Evolutionary conservation across 1,140 invertebrate species (phyloP), one percentile per base, ranked within the genome.

Genomic region (Neodiprion lecontei): DNA sequence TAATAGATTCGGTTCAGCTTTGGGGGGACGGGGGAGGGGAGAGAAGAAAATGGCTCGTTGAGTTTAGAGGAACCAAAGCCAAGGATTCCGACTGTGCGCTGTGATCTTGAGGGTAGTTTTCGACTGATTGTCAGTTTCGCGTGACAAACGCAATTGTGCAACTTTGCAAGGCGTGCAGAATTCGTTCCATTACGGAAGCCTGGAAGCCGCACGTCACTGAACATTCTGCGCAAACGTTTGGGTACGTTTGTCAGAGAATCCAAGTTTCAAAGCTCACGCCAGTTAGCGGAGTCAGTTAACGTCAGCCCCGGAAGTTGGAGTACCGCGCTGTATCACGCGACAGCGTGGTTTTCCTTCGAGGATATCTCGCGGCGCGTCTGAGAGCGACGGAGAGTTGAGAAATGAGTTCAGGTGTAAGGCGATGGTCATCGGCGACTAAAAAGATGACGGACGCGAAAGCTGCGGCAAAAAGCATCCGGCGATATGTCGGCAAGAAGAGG

Each of bases 41-140:
- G 73, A 68, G 74, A 73, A 74, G 72, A 75, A 73, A 73, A 67
- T 53, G 69, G 70, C 78, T 76, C 76, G 72, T 76, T 72, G 71
- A 40, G 28, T 40, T 2, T 40, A 40, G 28, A 40, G 28, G 28
- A 40, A 40, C 28, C 28, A 40, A 40, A 40, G 28, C 28, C 28
- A 40, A 40, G 28, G 28, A 3, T 40, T 40, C 2, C 5, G 2
- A 40, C 28, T 3, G 28, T 40, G 17, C 17, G 17, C 17, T 21
- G 17, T 21, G 17, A 21, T 21, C 17, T 21, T 21, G 17, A 21
- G 17, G 17, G 17, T 21, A 21, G 17, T 21, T 21, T 21, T 21
- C 17, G 17, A 21, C 17, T 21, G 28, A 40, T 40, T 40, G 28
- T 40, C 28, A 40, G 28, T 40, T 40, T 40, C 28, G 5, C 28